phyloP scores from a whole-genome alignment of 2,113 vertebrate genomes.

The Cettia cetti region DNA sequence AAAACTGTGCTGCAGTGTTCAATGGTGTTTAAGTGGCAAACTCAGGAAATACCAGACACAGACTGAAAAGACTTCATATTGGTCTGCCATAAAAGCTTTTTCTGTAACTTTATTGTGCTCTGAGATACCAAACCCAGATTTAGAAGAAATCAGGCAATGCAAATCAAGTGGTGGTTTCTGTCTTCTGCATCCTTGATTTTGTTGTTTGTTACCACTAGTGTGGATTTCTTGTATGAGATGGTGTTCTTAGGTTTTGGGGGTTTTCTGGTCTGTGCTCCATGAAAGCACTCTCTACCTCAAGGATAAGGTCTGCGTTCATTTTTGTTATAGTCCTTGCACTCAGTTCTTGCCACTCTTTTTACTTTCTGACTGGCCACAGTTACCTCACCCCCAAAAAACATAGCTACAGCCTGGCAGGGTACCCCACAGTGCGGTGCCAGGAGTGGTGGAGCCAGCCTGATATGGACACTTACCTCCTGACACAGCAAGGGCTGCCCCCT shows the following conservation, averaged over 20 bases:
- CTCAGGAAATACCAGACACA: background rate
- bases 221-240: background rate
- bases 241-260: rapidly evolving
- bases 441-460: background rate
- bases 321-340: background rate
- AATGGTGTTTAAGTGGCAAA: background rate
- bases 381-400: background rate
- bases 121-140: background rate
- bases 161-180: background rate
- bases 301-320: background rate
- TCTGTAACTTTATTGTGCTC: background rate
- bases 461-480: background rate
- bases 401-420: background rate
- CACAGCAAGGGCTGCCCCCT: background rate
- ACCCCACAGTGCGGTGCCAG: rapidly evolving
- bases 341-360: background rate
- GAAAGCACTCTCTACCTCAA: background rate
- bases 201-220: background rate
- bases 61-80: background rate
- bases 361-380: background rate
- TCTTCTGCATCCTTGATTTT: background rate
- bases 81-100: background rate
- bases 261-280: background rate
- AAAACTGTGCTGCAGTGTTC: background rate
- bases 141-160: background rate